Conservation (phyloP, 30 jellyfish, hydroid and myxozoan genomes). For the Turritopsis rubra region DNA sequence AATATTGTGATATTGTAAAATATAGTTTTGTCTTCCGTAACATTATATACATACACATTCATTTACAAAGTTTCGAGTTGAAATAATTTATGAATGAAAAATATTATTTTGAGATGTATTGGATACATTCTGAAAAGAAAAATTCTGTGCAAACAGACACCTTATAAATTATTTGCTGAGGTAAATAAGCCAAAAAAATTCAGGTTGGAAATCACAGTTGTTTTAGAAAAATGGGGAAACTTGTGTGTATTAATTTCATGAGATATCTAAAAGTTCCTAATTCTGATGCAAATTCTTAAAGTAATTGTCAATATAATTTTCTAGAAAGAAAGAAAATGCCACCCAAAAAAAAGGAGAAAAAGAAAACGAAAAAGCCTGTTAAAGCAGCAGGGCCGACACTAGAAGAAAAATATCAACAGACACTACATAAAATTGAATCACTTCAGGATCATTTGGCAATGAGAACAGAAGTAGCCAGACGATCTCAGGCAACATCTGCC, state of each 20-base stretch:
- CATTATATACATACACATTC: not conserved
- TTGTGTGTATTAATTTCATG: too few species aligned
- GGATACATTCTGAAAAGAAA: too few species aligned
- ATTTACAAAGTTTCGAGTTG: not conserved
- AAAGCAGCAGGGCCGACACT: constrained; percentile 36
- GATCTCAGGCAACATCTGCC: constrained; percentile 51
- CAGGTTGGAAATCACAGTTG: too few species aligned
- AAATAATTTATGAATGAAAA: too few species aligned
- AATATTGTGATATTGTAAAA: constrained; percentile 25
- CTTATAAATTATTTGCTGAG: too few species aligned
- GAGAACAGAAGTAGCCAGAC: constrained; percentile 63
- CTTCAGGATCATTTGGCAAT: constrained; percentile 64
- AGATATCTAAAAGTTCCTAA: too few species aligned
- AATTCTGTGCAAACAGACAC: too few species aligned
- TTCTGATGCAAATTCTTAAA: not conserved
- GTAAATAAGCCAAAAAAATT: too few species aligned
- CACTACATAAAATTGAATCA: constrained; percentile 55
- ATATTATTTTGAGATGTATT: too few species aligned
- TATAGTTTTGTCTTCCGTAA: too few species aligned
- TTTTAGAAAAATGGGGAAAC: too few species aligned
- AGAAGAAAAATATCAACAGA: constrained; percentile 73
- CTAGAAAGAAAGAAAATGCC: constrained; percentile 10
- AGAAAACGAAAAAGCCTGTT: not conserved
- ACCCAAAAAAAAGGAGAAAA: constrained; percentile 18
- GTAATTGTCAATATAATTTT: not conserved